Percentiles rank a stretch among this genome's conserved stretches.
Evolutionary conservation across 2,113 vertebrate genomes (phyloP).

Genomic region (Catharus bicknelli): DNA sequence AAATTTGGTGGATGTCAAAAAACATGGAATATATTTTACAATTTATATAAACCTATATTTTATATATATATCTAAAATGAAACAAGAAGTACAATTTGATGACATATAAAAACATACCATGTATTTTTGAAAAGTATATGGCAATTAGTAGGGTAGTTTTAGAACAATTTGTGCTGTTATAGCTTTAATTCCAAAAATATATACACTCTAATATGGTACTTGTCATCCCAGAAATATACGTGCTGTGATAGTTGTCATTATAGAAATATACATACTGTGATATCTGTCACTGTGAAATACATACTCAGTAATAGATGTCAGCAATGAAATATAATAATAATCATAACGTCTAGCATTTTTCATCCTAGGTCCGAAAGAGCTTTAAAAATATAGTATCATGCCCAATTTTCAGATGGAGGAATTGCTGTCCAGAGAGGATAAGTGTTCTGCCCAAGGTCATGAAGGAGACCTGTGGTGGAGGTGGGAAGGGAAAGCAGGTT

Average conservation of each 20-base stretch:
- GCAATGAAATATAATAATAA: slow-evolving; percentile 57
- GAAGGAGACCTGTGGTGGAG: not conserved
- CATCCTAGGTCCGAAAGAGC: not conserved
- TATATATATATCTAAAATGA: not conserved
- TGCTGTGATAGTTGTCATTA: slow-evolving; percentile 57
- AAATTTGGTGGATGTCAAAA: slow-evolving; percentile 57
- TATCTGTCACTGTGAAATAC: slow-evolving; percentile 63
- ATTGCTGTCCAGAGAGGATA: not conserved
- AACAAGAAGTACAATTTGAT: not conserved
- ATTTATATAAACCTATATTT: not conserved
- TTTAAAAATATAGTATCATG: slow-evolving; percentile 20
- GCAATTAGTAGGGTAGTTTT: slow-evolving; percentile 20
- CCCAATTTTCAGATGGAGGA: not conserved
- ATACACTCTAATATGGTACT: not conserved
- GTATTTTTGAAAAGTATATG: not conserved
- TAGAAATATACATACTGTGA: slow-evolving; percentile 59
- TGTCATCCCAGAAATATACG: slow-evolving; percentile 31
- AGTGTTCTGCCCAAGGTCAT: slow-evolving; percentile 12
- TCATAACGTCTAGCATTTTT: slow-evolving; percentile 14
- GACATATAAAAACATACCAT: not conserved
- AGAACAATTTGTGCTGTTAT: not conserved
- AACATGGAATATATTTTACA: slow-evolving; percentile 4
- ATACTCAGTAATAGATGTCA: slow-evolving; percentile 48
- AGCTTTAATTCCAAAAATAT: slow-evolving; percentile 39
- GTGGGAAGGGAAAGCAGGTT: not conserved